Conservation (phyloP, 2,113 vertebrate genomes). For the Melanotaenia duboulayi region DNA sequence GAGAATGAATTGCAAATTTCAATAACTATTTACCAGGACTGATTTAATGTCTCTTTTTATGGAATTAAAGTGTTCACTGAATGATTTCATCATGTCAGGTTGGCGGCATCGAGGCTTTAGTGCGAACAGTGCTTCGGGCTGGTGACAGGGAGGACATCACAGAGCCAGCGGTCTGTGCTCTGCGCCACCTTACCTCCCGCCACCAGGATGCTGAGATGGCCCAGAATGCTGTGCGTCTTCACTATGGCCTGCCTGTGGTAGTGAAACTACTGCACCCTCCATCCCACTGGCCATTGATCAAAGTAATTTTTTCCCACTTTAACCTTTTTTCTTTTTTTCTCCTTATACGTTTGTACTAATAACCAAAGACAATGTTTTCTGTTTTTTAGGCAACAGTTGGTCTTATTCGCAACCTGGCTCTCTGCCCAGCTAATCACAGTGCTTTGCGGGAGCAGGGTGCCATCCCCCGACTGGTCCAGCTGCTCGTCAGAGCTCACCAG, state of each 20-base stretch:
- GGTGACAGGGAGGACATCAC: constrained; percentile 99
- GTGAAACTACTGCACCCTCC: constrained; percentile 98
- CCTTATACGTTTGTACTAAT: background rate
- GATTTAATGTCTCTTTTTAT: background rate
- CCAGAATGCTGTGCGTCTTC: constrained; percentile 97
- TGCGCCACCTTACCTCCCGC: constrained; percentile 96
- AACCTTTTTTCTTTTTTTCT: background rate
- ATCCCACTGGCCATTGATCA: constrained; percentile 98
- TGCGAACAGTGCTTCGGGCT: constrained; percentile 95
- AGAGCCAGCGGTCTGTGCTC: constrained; percentile 95
- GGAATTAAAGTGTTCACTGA: background rate
- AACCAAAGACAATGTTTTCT: too few species aligned
- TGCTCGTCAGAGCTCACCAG: constrained; percentile 96
- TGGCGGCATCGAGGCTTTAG: constrained; percentile 96
- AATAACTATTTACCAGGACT: too few species aligned
- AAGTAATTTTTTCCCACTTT: constrained; percentile 78
- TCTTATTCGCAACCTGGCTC: constrained; percentile 95
- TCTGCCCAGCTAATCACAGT: constrained; percentile 97
- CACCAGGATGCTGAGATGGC: constrained; percentile 99
- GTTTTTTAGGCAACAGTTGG: constrained; percentile 92
- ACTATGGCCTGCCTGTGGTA: constrained; percentile 96
- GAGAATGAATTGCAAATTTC: too few species aligned
- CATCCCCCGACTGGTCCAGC: constrained; percentile 94
- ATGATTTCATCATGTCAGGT: constrained; percentile 77
- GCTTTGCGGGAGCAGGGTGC: constrained; percentile 96